Percentiles rank a stretch among this genome's conserved stretches.
Evolutionary conservation across 2,797 vertebrate genomes (phyloP).

Genomic region (Propithecus perrieri): DNA sequence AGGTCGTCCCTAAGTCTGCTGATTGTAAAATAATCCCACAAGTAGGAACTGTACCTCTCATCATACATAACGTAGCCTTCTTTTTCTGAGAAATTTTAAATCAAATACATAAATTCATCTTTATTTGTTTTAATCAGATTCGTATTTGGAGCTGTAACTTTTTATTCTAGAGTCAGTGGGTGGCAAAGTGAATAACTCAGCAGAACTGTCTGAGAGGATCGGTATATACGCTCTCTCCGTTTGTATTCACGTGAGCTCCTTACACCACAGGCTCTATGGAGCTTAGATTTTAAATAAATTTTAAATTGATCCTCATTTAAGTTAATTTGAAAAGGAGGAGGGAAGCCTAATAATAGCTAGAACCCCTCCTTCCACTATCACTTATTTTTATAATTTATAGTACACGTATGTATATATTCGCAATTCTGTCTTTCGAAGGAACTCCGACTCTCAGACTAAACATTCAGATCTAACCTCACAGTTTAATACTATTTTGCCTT

Average conservation of each 20-base stretch:
- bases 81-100: background rate
- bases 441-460: background rate
- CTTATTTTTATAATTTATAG: background rate
- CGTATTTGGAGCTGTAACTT: background rate
- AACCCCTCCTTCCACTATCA: background rate
- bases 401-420: background rate
- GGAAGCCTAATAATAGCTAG: background rate
- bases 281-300: background rate
- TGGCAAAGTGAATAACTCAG: background rate
- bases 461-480: background rate
- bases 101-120: background rate
- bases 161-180: background rate
- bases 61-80: background rate
- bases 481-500: background rate
- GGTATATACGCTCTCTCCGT: fast-evolving
- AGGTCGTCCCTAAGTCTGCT: background rate
- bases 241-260: background rate
- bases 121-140: conserved; percentile 16
- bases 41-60: background rate
- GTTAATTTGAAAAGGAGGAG: background rate
- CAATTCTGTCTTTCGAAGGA: background rate
- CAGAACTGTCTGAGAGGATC: background rate
- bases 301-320: background rate
- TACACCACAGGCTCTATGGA: background rate
- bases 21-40: background rate